Conservation (phyloP, 2,113 vertebrate genomes). For the Octodon degus region DNA sequence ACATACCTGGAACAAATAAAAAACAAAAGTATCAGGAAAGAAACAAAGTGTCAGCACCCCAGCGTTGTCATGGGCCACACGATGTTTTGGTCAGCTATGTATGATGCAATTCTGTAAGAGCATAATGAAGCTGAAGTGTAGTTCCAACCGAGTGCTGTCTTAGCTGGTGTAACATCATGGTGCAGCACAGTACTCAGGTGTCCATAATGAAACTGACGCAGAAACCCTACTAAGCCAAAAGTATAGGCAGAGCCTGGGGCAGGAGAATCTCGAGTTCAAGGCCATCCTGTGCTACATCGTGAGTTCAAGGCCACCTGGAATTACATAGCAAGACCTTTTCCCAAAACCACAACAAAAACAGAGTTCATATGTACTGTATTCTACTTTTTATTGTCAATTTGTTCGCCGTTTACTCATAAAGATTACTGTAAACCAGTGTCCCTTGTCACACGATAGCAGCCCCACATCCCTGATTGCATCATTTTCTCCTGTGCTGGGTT, state of each 20-base stretch:
- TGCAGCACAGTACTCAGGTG: background rate
- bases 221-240: background rate
- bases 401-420: background rate
- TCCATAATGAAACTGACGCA: background rate
- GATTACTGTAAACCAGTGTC: background rate
- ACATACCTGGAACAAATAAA: background rate
- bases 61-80: background rate
- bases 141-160: background rate
- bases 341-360: background rate
- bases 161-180: background rate
- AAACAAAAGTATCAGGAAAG: background rate
- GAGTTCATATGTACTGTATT: background rate
- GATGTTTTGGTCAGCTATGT: background rate
- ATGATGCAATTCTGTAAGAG: background rate
- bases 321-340: background rate
- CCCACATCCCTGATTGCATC: background rate
- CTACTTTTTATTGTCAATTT: background rate
- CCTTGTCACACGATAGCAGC: background rate
- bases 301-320: background rate
- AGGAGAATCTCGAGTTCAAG: background rate
- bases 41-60: background rate
- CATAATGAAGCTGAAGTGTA: background rate
- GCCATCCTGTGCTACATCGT: background rate
- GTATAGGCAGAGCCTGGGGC: background rate
- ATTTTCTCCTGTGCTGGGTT: background rate